Evolutionary conservation across 2,113 vertebrate genomes (phyloP).

Genomic region (Pedetes capensis): DNA sequence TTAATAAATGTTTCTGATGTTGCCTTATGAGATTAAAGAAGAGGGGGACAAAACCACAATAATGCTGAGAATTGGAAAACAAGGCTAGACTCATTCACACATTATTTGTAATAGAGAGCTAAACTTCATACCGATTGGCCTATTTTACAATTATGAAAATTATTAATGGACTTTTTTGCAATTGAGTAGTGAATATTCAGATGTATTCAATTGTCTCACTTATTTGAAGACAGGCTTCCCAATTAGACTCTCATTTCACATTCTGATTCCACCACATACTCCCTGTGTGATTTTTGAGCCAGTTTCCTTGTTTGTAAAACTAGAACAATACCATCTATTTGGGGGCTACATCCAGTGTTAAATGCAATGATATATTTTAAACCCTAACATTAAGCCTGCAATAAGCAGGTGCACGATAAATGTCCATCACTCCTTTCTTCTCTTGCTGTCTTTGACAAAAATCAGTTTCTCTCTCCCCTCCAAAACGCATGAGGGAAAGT

Average conservation of each 20-base stretch:
- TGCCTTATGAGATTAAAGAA: not conserved
- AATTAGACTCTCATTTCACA: conserved; percentile 13
- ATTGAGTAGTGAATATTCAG: not conserved
- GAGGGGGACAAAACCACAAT: not conserved
- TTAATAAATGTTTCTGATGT: conserved; percentile 38
- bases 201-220: not conserved
- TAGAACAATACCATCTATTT: not conserved
- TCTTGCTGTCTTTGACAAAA: not conserved
- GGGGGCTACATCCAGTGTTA: not conserved
- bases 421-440: not conserved
- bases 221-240: conserved; percentile 18
- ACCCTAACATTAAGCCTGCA: not conserved
- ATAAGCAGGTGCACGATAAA: not conserved
- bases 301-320: not conserved
- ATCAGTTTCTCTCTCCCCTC: not conserved
- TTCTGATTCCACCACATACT: not conserved
- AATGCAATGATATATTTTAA: not conserved
- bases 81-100: not conserved
- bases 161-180: not conserved
- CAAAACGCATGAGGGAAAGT: not conserved
- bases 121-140: not conserved
- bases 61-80: not conserved
- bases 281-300: not conserved
- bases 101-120: conserved; percentile 31
- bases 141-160: conserved; percentile 18